Evolutionary conservation across 2,113 vertebrate species (phyloP), one percentile per base, ranked within the genome.

Genomic region (Tupaia chinensis): DNA sequence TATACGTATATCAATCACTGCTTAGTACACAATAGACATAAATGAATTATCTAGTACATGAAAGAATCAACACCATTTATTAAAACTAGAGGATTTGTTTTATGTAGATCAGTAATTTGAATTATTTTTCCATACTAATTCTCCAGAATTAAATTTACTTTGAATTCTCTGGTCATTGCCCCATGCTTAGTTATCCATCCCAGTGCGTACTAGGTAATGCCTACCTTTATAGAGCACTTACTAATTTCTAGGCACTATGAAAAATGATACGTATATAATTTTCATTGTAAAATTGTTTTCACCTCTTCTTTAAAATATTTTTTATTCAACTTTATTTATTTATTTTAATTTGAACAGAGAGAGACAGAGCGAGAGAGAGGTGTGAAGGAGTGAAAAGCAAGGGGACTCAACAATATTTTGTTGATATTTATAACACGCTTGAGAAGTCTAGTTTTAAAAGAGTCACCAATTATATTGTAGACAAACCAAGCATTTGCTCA

Each of bases 281-380:
- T 94, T 95, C 16, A 93, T 79, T 25, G 13, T 88, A 89, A 66
- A 9, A 8, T 66, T 23, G 8, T 56, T 90, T 96, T 65, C 86
- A n/a, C 3, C 8, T 73, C 17, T 74, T 93, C 5, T 83, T 44
- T 44, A 44, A 44, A 44, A 44, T 44, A 44, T 5, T 44, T 44
- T 44, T 44, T 44, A 44, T 44, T 44, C 44, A 44, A 44, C 44
- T 44, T 44, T 44, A 44, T 5, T 44, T 44, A 44, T 44, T 44
- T 44, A 44, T 44, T 44, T 44, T 44, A 44, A 44, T 44, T 44
- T 44, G 44, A 44, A 44, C 44, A 44, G 44, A 44, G 44, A 44
- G 44, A 44, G 44, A 44, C 44, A 44, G 44, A 44, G 44, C 5
- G 44, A 44, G 44, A 44, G 44, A 44, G 44, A 44, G 44, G 44